Evolutionary conservation across 2,113 vertebrate genomes (phyloP).

Genomic region (Anthoscopus minutus): DNA sequence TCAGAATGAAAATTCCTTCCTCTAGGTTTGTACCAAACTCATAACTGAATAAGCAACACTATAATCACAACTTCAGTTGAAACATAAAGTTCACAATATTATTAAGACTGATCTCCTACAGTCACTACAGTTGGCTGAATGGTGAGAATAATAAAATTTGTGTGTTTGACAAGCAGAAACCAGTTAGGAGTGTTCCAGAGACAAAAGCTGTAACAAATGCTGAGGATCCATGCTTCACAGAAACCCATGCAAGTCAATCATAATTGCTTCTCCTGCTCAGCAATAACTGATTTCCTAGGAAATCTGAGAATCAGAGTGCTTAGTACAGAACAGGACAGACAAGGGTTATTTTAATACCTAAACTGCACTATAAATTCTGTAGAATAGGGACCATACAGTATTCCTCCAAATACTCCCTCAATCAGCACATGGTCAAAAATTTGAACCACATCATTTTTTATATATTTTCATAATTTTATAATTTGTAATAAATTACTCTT

Average conservation of each 20-base stretch:
- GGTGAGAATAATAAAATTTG: neutral
- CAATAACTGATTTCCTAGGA: neutral
- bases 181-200: neutral
- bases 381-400: neutral
- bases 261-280: neutral
- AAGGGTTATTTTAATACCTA: neutral
- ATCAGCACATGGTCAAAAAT: neutral
- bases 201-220: neutral
- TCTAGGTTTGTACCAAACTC: neutral
- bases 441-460: neutral
- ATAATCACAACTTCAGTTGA: neutral
- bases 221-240: neutral
- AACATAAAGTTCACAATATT: neutral
- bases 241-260: neutral
- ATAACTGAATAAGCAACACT: neutral
- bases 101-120: neutral
- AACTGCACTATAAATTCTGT: neutral
- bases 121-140: neutral
- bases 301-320: neutral
- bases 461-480: too few species aligned
- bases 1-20: neutral
- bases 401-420: neutral
- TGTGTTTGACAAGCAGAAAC: neutral
- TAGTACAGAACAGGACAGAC: neutral
- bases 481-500: too few species aligned